Base-by-base conservation (phyloP, 2,888 invertebrate genomes). In the Drosophila trichaetosa region DNA sequence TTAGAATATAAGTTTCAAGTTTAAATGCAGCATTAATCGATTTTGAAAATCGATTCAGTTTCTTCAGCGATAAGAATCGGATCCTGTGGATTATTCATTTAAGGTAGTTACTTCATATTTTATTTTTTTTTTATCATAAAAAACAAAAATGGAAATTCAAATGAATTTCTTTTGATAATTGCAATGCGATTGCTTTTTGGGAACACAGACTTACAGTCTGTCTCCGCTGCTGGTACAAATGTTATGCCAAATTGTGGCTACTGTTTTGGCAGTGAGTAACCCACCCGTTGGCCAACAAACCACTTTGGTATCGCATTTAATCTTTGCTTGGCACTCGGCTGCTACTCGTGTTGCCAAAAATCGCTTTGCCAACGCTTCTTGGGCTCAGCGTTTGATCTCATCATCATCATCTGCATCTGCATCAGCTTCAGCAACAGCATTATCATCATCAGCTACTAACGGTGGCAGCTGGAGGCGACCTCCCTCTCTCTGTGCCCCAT, bases 341-440 rank as follows among this genome's bases (percentile, higher is more conserved):
- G 86, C 86, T 85, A 82, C 80, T 83, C 73, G 85, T 85, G 85
- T 85, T 90, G 85, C 83, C 89, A 69, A 80, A 75, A 90, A 90
- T 90, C 70, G 90, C 68, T 80, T 88, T 83, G 80, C 83, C 87
- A 85, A 82, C 88, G 85, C 85, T 83, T 76, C 51, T 58, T 52
- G 53, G 46, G 57, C 48, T 24, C 48, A 59, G 61, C 53, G 54
- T 73, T 89, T 80, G 83, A 83, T 80, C 83, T 69, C 70, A 73
- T 75, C 62, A 53, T 49, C 57, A 40, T 40, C 29, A 21, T 38
- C 36, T 21, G 38, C 57, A 57, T 57, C 60, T 36, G 40, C 48
- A 62, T 34, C 51, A 66, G 11, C 65, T 49, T n/a, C 29, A 38
- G 42, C 40, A 11, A 29, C 52, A 59, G 29, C 33, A 60, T 18